A percentile compares a stretch with the other conserved stretches of the same genome.
phyloP scores from a whole-genome alignment of 2,888 invertebrate genomes.

The Elegia similella region DNA sequence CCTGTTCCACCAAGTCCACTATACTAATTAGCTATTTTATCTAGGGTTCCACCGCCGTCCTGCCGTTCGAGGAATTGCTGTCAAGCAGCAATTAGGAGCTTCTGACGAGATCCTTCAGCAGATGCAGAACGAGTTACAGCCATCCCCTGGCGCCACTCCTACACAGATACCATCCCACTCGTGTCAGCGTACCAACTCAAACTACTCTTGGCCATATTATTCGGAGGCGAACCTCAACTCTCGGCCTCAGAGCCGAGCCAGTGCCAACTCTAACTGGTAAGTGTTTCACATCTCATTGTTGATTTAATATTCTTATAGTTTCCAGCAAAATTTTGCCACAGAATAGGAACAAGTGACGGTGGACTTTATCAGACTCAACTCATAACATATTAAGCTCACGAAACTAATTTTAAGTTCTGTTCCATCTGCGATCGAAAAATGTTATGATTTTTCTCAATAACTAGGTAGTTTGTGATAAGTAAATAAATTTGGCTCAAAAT shows the following conservation, averaged over 20 bases:
- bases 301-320: not conserved
- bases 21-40: no score
- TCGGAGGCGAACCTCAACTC: slow-evolving; percentile 81
- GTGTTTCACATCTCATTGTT: slow-evolving; percentile 12
- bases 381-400: no score
- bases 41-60: slow-evolving; percentile 90
- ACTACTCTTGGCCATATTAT: slow-evolving; percentile 85
- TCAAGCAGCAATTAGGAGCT: slow-evolving; percentile 91
- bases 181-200: slow-evolving; percentile 62
- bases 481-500: no score
- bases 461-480: no score
- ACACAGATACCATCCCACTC: slow-evolving; percentile 54
- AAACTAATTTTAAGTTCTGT: no score
- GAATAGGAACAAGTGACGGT: no score
- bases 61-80: slow-evolving; percentile 90
- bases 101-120: slow-evolving; percentile 91
- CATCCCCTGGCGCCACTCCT: slow-evolving; percentile 49
- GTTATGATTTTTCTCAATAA: no score
- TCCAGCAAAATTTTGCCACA: not conserved
- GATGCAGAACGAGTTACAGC: slow-evolving; percentile 86
- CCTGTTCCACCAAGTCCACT: not conserved
- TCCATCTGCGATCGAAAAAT: no score
- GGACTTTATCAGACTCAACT: no score
- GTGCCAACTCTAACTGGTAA: slow-evolving; percentile 66
- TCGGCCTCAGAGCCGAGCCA: slow-evolving; percentile 65